A percentile compares a stretch with the other conserved stretches of the same genome.
Conservation (phyloP, 2,113 vertebrate genomes). For the Syngnathoides biaculeatus region DNA sequence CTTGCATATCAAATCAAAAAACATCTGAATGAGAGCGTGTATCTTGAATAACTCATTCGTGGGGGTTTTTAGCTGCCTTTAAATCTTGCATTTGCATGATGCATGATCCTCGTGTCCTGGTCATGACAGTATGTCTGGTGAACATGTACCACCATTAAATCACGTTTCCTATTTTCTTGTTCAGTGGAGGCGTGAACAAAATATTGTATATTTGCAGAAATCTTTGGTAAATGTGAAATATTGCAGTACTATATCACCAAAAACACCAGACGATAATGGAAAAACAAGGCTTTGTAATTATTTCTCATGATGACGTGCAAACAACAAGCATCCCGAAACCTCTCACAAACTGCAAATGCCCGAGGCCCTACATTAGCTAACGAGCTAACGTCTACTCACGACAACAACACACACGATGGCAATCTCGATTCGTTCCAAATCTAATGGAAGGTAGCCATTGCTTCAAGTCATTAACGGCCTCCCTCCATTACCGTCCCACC, state of each 20-base stretch:
- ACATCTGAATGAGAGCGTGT: too few relatives aligned
- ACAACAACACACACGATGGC: constrained; percentile 34
- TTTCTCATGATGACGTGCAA: constrained; percentile 2
- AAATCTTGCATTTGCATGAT: too few relatives aligned
- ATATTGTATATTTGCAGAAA: too few relatives aligned
- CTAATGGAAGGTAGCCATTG: constrained; percentile 40
- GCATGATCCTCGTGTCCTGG: too few relatives aligned
- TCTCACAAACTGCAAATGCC: constrained; percentile 12
- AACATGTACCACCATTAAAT: too few relatives aligned
- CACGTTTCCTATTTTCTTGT: too few relatives aligned
- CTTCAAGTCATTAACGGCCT: constrained; percentile 29
- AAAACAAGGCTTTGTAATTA: constrained; percentile 7
- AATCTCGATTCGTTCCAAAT: constrained; percentile 54
- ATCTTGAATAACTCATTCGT: too few relatives aligned
- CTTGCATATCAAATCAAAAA: too few relatives aligned
- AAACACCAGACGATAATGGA: not conserved
- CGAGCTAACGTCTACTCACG: constrained; percentile 16
- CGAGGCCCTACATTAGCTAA: constrained; percentile 50
- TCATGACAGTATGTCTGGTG: too few relatives aligned
- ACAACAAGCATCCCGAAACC: not conserved
- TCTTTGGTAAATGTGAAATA: not conserved
- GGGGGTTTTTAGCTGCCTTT: too few relatives aligned
- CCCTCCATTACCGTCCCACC: constrained; percentile 8
- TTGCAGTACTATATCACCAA: not conserved
- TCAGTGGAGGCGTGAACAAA: too few relatives aligned